Base-by-base conservation (phyloP, 1,140 invertebrate species). In the Cotesia vestalis region DNA sequence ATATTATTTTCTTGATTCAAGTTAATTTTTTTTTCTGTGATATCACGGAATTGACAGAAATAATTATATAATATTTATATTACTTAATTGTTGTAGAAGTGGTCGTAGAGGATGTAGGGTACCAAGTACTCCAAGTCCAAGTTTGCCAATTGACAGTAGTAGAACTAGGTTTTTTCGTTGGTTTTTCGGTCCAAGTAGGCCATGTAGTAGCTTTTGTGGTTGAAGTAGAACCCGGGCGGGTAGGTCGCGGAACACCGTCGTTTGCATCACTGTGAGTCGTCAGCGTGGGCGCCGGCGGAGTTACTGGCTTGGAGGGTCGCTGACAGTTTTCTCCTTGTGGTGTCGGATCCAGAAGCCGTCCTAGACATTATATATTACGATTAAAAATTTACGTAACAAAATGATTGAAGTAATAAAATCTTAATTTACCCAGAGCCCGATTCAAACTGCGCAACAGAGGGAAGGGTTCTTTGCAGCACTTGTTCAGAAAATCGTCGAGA, bases 401-500 rank as follows among this genome's bases (percentile, higher is more conserved):
- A 17, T 40, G 51, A 4, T 4, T 64, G 2, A 64, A 17, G 27
- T n/a, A 55, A 55, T n/a, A 6, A 14, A 12, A 55, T 14, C 9
- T 11, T 20, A 60, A 20, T 57, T 11, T 64, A 70, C 94, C 94
- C 51, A 95, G 84, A 0, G 89, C 93, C 8, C 91, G 87, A 76
- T 94, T 93, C 1, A 96, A 90, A 1, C 91, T 90, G 34, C 90
- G 89, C 9, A 96, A 83, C 4, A 96, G 79, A 0, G 94, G 94
- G 75, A 91, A 95, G 0, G 92, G 84, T 78, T 94, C 94, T 2
- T 83, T 83, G 77, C 94, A 96, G 81, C 94, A 96, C 0, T 88
- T 85, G 83, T 96, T 96, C 53, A 88, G 90, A 77, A 95, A 96
- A 79, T 98, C 96, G 77, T 98, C 96, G 71, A 98, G 84, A 80